A percentile compares a stretch with the other conserved stretches of the same genome.
Evolutionary conservation across 2,797 vertebrate species (phyloP).

Genomic region (Cichlasoma orientale): DNA sequence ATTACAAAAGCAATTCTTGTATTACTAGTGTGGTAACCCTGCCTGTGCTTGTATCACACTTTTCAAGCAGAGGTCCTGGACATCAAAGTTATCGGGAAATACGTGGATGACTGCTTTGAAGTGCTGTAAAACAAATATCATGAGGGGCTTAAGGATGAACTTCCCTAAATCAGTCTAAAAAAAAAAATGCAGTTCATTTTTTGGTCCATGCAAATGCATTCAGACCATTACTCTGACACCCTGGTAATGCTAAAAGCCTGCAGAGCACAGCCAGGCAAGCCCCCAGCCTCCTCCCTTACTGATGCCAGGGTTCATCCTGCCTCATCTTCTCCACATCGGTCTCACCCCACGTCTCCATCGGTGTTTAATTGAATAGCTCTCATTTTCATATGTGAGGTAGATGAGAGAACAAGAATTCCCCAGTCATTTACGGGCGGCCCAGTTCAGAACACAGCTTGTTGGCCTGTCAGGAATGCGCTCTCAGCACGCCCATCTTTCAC

Average conservation of each 20-base stretch:
- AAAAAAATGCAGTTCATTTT: slow-evolving; percentile 42
- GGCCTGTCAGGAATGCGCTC: slow-evolving; percentile 14
- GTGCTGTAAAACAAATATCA: slow-evolving; percentile 26
- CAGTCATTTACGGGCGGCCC: neutral
- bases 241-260: slow-evolving; percentile 52
- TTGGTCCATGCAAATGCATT: slow-evolving; percentile 48
- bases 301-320: slow-evolving; percentile 47
- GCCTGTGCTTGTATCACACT: slow-evolving; percentile 34
- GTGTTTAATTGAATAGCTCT: neutral
- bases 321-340: neutral
- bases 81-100: slow-evolving; percentile 36
- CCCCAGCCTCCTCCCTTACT: slow-evolving; percentile 21
- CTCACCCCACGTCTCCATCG: neutral
- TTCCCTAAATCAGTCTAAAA: slow-evolving; percentile 5
- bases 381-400: neutral
- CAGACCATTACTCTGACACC: slow-evolving; percentile 43
- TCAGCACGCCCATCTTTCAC: slow-evolving; percentile 11
- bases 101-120: slow-evolving; percentile 32
- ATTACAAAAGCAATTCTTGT: slow-evolving; percentile 36
- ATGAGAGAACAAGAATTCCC: neutral
- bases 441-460: slow-evolving; percentile 1
- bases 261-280: slow-evolving; percentile 37
- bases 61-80: slow-evolving; percentile 24
- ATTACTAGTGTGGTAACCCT: slow-evolving; percentile 17
- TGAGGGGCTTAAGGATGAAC: neutral